Conservation (phyloP, 2,888 invertebrate species). For the Andrena trimmerana region DNA sequence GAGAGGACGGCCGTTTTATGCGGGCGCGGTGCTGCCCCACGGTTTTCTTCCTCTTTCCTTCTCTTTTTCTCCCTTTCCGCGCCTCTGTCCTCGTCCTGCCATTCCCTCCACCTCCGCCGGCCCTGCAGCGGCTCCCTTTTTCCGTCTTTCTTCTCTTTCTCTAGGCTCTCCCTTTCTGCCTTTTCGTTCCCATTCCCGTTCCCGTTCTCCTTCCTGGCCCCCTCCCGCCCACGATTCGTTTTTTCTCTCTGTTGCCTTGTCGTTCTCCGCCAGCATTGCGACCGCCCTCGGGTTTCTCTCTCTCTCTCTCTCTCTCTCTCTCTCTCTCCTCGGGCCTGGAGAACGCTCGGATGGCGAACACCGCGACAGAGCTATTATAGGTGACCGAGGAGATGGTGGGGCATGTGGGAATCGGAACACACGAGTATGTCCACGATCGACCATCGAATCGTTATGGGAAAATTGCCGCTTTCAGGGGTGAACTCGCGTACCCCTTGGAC, state of each 20-base stretch:
- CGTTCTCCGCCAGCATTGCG: conserved; percentile 26
- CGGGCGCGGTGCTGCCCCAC: conserved; percentile 72
- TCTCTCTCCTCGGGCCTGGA: too few species aligned
- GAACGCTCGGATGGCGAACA: conserved; percentile 38
- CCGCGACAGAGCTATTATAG: neutral
- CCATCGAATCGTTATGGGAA: conserved; percentile 42
- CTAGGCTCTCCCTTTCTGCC: neutral
- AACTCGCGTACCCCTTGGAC: conserved; percentile 1
- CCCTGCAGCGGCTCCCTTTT: conserved; percentile 27
- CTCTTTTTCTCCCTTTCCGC: conserved; percentile 45
- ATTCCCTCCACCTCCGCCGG: conserved; percentile 54
- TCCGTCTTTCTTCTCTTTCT: conserved; percentile 22
- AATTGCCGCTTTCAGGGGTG: conserved; percentile 19
- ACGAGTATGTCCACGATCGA: conserved; percentile 37
- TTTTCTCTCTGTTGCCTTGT: conserved; percentile 12
- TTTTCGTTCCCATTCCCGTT: conserved; percentile 9
- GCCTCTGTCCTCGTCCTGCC: neutral
- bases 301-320: too few species aligned
- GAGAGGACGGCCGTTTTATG: conserved; percentile 70
- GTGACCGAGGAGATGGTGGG: conserved; percentile 16
- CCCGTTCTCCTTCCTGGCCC: neutral
- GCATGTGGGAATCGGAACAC: conserved; percentile 58
- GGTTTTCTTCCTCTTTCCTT: conserved; percentile 60
- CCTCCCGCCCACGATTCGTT: neutral
- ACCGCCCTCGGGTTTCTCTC: conserved; percentile 44